Evolutionary conservation across 1,140 invertebrate species (phyloP).

Genomic region (Aphelenchoides besseyi): DNA sequence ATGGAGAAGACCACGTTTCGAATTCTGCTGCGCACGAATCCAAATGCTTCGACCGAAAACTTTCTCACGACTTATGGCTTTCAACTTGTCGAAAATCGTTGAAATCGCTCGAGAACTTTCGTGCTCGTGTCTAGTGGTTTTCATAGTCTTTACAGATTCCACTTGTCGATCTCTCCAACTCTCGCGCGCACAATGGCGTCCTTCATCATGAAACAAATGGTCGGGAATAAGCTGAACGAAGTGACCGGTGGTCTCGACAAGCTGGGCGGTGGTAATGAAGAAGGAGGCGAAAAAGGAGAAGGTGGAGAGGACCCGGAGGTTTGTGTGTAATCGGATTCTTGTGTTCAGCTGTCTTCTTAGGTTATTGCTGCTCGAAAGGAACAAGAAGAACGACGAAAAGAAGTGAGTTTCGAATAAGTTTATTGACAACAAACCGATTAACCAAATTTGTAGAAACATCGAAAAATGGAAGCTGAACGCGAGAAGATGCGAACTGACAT

Average conservation of each 20-base stretch:
- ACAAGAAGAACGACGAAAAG: slow-evolving; percentile 66
- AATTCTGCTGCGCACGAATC: no score
- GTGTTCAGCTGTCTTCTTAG: slow-evolving; percentile 17
- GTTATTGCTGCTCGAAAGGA: slow-evolving; percentile 66
- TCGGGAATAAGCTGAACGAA: slow-evolving; percentile 56
- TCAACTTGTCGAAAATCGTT: neutral
- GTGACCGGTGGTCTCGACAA: slow-evolving; percentile 54
- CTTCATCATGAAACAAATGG: slow-evolving; percentile 44
- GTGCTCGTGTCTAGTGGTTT: neutral
- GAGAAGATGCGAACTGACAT: slow-evolving; percentile 97
- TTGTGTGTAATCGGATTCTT: slow-evolving; percentile 7
- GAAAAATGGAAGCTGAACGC: slow-evolving; percentile 95
- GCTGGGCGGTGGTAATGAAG: slow-evolving; percentile 50
- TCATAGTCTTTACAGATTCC: neutral
- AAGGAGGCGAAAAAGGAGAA: slow-evolving; percentile 46
- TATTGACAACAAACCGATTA: no score
- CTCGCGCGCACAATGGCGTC: slow-evolving; percentile 16
- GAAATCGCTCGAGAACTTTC: no score
- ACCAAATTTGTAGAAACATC: no score
- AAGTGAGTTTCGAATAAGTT: no score
- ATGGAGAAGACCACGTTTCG: no score
- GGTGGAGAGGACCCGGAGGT: slow-evolving; percentile 56
- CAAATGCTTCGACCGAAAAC: no score
- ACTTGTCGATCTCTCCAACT: neutral
- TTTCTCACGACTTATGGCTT: neutral